Conservation (phyloP, 1,140 invertebrate genomes). For the Apocrypta bakeri region DNA sequence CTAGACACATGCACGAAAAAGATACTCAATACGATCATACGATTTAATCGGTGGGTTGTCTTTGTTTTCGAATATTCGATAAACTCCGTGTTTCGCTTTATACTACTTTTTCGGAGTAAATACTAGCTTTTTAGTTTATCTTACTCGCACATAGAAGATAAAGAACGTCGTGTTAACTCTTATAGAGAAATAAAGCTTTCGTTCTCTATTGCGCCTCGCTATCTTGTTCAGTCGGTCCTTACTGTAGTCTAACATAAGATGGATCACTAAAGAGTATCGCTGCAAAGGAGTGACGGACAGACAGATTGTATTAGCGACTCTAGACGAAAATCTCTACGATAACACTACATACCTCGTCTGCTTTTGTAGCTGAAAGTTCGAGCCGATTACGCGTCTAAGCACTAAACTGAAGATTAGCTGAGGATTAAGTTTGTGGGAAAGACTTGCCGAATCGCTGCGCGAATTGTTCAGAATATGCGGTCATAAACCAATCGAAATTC, state of each 20-base stretch:
- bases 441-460: neutral
- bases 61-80: neutral
- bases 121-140: too few relatives aligned
- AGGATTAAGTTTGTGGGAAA: slow-evolving; percentile 4
- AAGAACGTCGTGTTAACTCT: neutral
- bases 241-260: neutral
- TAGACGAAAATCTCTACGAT: neutral
- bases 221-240: neutral
- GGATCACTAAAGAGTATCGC: neutral
- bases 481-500: too few relatives aligned
- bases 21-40: neutral
- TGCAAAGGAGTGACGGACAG: neutral
- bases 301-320: slow-evolving; percentile 2
- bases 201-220: neutral
- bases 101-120: too few relatives aligned
- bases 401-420: slow-evolving; percentile 16
- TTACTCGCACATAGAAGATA: too few relatives aligned
- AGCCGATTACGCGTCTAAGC: slow-evolving; percentile 22
- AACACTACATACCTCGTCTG: neutral
- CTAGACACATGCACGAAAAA: neutral
- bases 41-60: neutral
- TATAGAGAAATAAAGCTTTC: neutral
- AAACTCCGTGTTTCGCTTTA: too few relatives aligned
- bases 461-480: neutral
- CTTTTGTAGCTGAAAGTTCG: neutral